A percentile compares a stretch with the other conserved stretches of the same genome.
These are phyloP conservation scores for Clinocottus analis DNA, from an alignment of 2,113 vertebrate species.

Conservation along the genomic window DNA sequence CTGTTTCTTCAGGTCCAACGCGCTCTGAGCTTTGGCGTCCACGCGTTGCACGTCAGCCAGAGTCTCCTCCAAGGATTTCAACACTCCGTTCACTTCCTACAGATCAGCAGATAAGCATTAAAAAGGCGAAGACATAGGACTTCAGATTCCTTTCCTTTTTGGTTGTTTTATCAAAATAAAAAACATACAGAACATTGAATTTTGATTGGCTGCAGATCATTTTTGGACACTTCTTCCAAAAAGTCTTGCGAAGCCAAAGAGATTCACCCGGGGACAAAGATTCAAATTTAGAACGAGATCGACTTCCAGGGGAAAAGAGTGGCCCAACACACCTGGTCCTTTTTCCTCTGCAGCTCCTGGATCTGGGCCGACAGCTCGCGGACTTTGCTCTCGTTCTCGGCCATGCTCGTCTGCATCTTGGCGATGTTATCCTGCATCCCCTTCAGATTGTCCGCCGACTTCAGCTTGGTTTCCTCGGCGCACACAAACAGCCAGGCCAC, in stretches of 20 bases:
- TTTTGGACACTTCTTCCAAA: background rate
- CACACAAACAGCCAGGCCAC: slow-evolving; percentile 90
- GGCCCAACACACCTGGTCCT: slow-evolving; percentile 83
- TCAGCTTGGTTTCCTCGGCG: slow-evolving; percentile 89
- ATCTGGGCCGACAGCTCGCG: slow-evolving; percentile 86
- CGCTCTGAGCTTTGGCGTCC: slow-evolving; percentile 89
- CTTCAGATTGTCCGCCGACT: slow-evolving; percentile 84
- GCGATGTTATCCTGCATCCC: slow-evolving; percentile 84
- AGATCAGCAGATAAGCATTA: slow-evolving; percentile 4
- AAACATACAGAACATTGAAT: background rate
- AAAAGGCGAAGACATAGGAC: background rate
- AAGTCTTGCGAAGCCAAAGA: no score
- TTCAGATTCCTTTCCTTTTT: background rate
- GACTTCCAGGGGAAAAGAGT: background rate
- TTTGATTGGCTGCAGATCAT: background rate
- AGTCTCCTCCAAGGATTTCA: slow-evolving; percentile 85
- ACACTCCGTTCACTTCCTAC: slow-evolving; percentile 85
- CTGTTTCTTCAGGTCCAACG: slow-evolving; percentile 91
- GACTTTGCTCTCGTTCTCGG: slow-evolving; percentile 84
- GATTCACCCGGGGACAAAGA: no score
- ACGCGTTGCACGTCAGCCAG: slow-evolving; percentile 88
- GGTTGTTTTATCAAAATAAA: background rate
- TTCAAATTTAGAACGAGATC: background rate
- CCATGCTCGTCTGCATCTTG: slow-evolving; percentile 83
- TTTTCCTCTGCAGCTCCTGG: slow-evolving; percentile 86